Evolutionary conservation across 2,797 vertebrate species (phyloP).

Genomic region (Melanotaenia nigrans): DNA sequence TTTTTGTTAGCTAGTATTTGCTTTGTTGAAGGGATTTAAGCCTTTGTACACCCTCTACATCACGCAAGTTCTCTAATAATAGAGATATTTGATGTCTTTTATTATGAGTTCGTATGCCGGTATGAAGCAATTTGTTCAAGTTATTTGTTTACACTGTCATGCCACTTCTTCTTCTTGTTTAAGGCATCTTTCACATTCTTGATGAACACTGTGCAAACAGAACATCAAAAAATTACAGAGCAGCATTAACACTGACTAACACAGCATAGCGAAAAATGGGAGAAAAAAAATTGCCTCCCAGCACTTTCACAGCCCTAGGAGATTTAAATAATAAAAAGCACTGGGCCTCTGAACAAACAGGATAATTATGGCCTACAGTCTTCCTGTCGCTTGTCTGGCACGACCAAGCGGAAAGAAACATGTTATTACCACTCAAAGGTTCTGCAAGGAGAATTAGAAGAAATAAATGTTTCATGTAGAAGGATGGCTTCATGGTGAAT

Average conservation of each 20-base stretch:
- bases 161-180: slow-evolving; percentile 53
- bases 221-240: slow-evolving; percentile 79
- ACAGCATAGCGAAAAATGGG: slow-evolving; percentile 82
- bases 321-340: slow-evolving; percentile 90
- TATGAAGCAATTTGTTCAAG: slow-evolving; percentile 67
- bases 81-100: slow-evolving; percentile 38
- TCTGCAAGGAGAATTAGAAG: slow-evolving; percentile 81
- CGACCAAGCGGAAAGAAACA: slow-evolving; percentile 82
- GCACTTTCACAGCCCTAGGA: slow-evolving; percentile 85
- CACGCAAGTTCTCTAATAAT: slow-evolving; percentile 51
- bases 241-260: slow-evolving; percentile 82
- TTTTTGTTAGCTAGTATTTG: slow-evolving; percentile 26
- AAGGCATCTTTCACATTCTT: slow-evolving; percentile 67
- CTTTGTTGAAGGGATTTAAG: slow-evolving; percentile 33
- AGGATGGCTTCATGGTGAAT: slow-evolving; percentile 65
- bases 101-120: slow-evolving; percentile 39
- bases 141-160: slow-evolving; percentile 71
- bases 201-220: slow-evolving; percentile 78
- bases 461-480: slow-evolving; percentile 82
- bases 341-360: slow-evolving; percentile 88
- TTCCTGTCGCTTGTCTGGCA: slow-evolving; percentile 83
- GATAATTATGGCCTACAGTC: slow-evolving; percentile 89
- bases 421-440: slow-evolving; percentile 84
- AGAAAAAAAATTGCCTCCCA: slow-evolving; percentile 79
- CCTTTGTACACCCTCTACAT: slow-evolving; percentile 29